These are phyloP conservation scores for Coracias cyanogaster DNA, from an alignment of 2,797 vertebrate genomes.

Conservation along the genomic window DNA sequence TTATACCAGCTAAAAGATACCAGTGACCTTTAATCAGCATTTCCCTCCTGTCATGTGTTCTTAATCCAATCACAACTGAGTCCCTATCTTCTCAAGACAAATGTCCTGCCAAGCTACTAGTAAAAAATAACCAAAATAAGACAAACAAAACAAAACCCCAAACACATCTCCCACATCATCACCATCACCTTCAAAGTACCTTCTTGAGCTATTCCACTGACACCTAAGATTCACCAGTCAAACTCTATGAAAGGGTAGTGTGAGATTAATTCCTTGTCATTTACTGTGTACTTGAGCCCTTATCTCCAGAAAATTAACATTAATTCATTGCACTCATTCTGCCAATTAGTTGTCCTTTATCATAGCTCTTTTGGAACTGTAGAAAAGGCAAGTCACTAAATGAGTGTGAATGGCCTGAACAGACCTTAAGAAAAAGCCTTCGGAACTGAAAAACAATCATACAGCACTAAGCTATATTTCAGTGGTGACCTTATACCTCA, in stretches of 20 bases:
- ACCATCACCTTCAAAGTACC: background rate
- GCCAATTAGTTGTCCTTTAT: background rate
- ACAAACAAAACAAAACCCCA: background rate
- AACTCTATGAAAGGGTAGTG: background rate
- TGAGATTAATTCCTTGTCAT: background rate
- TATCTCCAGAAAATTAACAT: conserved; percentile 10
- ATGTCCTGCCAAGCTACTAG: background rate
- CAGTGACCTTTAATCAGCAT: background rate
- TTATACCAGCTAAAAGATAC: background rate
- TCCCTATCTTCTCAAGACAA: background rate
- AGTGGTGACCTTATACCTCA: background rate
- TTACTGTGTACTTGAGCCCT: background rate
- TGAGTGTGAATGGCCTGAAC: background rate
- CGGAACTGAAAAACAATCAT: background rate
- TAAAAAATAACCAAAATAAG: background rate
- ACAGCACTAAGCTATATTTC: background rate
- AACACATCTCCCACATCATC: background rate
- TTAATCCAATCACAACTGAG: background rate
- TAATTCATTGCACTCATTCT: conserved; percentile 4
- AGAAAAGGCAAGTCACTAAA: background rate
- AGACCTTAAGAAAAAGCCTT: background rate
- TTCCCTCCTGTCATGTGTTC: background rate
- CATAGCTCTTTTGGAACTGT: background rate
- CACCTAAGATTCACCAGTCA: background rate
- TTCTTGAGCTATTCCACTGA: background rate